A percentile compares a stretch with the other conserved stretches of the same genome.
phyloP scores from a whole-genome alignment of 1,140 invertebrate genomes.

The Notospermus geniculatus region DNA sequence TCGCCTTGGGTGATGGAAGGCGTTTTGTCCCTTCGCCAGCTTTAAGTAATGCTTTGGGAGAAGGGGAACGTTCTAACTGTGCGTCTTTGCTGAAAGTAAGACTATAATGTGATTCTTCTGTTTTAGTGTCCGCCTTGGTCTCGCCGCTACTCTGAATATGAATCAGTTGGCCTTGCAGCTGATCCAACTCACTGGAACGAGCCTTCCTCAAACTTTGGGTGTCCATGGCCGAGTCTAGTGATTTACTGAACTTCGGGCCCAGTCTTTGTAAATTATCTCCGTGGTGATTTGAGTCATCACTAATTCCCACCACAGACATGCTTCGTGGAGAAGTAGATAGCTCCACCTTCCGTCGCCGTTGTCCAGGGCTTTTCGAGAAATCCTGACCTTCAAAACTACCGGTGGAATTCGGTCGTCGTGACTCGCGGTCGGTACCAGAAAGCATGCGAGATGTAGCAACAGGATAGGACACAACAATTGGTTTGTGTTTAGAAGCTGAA shows the following conservation, averaged over 20 bases:
- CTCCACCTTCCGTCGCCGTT: not conserved
- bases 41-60: not conserved
- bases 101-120: too few species aligned
- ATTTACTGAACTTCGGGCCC: constrained; percentile 2
- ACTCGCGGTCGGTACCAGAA: not conserved
- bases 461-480: constrained; percentile 1
- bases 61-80: not conserved
- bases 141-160: not conserved
- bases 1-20: not conserved
- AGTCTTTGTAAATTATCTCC: constrained; percentile 1
- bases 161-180: not conserved
- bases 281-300: not conserved
- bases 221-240: not conserved
- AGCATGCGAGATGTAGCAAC: not conserved
- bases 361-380: not conserved
- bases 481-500: not conserved
- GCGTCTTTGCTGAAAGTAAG: not conserved
- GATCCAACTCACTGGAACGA: not conserved
- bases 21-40: not conserved
- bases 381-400: not conserved
- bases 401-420: not conserved
- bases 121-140: not conserved
- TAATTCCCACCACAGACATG: not conserved
- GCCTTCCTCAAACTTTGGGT: not conserved
- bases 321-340: not conserved